Percentiles rank a stretch among this genome's conserved stretches.
phyloP scores from a whole-genome alignment of 30 jellyfish, hydroid and myxozoan species.

The Hydractinia symbiolongicarpus region DNA sequence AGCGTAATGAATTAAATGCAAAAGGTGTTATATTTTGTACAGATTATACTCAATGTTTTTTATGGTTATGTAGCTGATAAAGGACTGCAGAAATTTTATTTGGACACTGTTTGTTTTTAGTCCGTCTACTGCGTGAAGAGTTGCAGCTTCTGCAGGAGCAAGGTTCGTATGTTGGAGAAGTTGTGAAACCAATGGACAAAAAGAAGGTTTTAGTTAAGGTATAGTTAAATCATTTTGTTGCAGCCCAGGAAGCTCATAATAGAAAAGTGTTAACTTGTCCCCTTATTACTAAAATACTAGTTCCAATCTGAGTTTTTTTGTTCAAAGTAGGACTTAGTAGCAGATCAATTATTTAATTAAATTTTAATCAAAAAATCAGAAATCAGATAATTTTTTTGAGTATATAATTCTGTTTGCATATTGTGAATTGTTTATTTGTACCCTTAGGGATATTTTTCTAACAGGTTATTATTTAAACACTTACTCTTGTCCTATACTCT shows the following conservation, averaged over 20 bases:
- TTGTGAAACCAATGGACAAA: constrained; percentile 92
- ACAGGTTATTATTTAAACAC: too few species aligned
- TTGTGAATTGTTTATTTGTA: too few species aligned
- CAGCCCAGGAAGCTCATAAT: not conserved
- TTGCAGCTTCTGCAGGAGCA: constrained; percentile 84
- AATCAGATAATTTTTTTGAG: too few species aligned
- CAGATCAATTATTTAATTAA: too few species aligned
- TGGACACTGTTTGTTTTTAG: constrained; percentile 30
- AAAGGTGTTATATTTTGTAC: constrained; percentile 49
- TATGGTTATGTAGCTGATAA: not conserved
- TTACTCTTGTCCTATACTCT: too few species aligned
- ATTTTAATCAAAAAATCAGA: too few species aligned
- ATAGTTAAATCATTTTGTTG: not conserved
- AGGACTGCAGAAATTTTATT: not conserved
- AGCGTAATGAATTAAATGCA: constrained; percentile 94
- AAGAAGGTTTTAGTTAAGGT: constrained; percentile 97
- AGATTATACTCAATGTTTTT: not conserved
- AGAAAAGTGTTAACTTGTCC: too few species aligned
- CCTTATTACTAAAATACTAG: too few species aligned
- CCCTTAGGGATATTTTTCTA: too few species aligned
- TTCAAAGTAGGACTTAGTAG: too few species aligned
- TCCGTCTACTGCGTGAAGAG: constrained; percentile 84
- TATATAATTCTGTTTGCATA: too few species aligned
- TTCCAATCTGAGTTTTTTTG: too few species aligned
- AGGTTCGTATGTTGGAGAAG: constrained; percentile 99